phyloP scores from a whole-genome alignment of 2,888 invertebrate species.

The Eumerus sabulonum region DNA sequence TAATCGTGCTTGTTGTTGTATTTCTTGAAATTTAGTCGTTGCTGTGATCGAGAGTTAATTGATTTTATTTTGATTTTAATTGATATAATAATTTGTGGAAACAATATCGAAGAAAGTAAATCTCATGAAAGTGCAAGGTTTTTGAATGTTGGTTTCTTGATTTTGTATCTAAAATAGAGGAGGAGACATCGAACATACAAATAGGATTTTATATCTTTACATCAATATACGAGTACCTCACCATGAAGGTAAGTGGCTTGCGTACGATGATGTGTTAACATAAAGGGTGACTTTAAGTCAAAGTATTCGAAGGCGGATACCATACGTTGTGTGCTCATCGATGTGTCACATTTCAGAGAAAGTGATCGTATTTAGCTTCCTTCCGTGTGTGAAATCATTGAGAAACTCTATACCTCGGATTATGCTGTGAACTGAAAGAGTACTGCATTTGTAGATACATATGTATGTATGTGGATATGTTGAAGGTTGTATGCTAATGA shows the following conservation, averaged over 20 bases:
- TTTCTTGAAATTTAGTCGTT: not conserved
- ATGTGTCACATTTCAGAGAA: constrained; percentile 55
- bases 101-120: not conserved
- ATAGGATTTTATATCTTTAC: constrained; percentile 7
- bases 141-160: not conserved
- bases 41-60: not conserved
- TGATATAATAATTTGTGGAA: not conserved
- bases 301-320: constrained; percentile 3
- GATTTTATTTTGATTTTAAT: not conserved
- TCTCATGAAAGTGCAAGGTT: not conserved
- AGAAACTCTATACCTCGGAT: constrained; percentile 19
- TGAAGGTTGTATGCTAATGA: too few relatives aligned
- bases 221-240: too few relatives aligned
- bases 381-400: constrained; percentile 41
- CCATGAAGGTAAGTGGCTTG: constrained; percentile 52
- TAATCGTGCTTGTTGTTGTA: constrained; percentile 4
- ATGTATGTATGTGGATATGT: not conserved
- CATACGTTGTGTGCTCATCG: constrained; percentile 18
- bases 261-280: not conserved
- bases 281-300: too few relatives aligned
- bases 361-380: constrained; percentile 55
- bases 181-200: not conserved
- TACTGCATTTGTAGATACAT: not conserved
- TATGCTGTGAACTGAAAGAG: not conserved
- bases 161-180: not conserved